Base-by-base conservation (phyloP, 2,888 invertebrate species). In the Yponomeuta evonymella region DNA sequence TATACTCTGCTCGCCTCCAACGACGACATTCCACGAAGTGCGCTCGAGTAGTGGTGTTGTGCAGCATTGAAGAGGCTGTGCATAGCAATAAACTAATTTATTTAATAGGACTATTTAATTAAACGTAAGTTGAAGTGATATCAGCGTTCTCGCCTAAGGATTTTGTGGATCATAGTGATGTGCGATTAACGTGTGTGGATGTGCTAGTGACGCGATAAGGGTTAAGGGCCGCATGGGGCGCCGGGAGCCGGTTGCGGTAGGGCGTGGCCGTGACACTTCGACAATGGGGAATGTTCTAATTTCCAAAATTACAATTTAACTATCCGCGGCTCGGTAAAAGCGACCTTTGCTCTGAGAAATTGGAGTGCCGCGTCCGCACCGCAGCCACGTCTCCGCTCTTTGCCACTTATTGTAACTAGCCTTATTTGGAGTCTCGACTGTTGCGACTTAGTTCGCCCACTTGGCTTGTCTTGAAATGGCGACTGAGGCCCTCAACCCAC, bases 81-180 rank as follows among this genome's bases (percentile, higher is more conserved):
- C 92, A 88, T 87, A 88, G 86, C 84, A 83, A 89, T 84, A 90
- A 89, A 91, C 87, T 92, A 88, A 92, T 92, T 92, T 89, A 91
- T 88, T 90, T 89, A 90, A 77, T 92, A 91, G 91, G 89, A 88
- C 88, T 73, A 90, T 88, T 89, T 86, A 90, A 90, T 88, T 88
- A 85, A 90, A 91, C 85, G 92, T 92, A 92, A 92, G 92, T 92
- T 86, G 75, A 80, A 74, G 84, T 83, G 83, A 78, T 76, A 73
- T 75, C 78, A 80, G 79, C 81, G 81, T 51, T 30, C 29, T 69
- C 79, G 78, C 78, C 79, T 77, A 84, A 87, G 87, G 77, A 78
- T 75, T 71, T 70, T 72, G 72, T 70, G 70, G 78, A 81, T 77
- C 73, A 79, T 29, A 71, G 71, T 70, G 67, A 78, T 81, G 77